A percentile compares a stretch with the other conserved stretches of the same genome.
Conservation (phyloP, 2,113 vertebrate genomes). For the Spheniscus mendiculus region DNA sequence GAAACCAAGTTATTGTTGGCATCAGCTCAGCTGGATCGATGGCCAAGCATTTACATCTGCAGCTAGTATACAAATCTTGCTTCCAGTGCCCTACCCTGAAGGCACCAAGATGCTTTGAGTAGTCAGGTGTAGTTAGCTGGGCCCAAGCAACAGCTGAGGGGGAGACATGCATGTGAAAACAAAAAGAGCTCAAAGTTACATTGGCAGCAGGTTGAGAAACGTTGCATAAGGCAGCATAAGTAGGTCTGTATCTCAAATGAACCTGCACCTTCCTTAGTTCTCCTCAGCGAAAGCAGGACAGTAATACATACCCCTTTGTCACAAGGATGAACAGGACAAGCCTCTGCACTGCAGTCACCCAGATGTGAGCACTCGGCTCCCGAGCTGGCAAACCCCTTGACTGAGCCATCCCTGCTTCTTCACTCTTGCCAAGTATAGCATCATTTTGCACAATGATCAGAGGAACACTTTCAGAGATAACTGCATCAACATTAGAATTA, state of each 20-base stretch:
- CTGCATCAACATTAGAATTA: too few species aligned
- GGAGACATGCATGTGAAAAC: accelerated
- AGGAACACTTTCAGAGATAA: neutral
- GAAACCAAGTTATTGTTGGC: neutral
- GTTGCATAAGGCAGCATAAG: neutral
- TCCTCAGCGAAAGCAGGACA: neutral
- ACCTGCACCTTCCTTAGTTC: neutral
- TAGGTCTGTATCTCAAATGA: neutral
- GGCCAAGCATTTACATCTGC: accelerated
- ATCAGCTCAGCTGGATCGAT: neutral
- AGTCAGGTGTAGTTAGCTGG: neutral
- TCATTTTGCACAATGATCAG: accelerated
- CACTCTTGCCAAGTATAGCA: accelerated
- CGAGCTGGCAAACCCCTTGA: neutral
- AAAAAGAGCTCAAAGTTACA: neutral
- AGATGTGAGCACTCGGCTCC: accelerated
- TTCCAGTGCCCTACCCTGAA: neutral
- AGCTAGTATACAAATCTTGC: neutral
- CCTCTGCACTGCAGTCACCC: neutral
- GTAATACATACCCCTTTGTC: accelerated
- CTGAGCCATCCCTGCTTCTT: neutral
- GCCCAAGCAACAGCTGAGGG: neutral
- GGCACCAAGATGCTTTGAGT: neutral
- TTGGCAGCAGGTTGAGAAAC: neutral
- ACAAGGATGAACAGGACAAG: accelerated